A percentile compares a stretch with the other conserved stretches of the same genome.
Conservation (phyloP, 2,888 invertebrate species). For the Carpatolechia fugitivella region DNA sequence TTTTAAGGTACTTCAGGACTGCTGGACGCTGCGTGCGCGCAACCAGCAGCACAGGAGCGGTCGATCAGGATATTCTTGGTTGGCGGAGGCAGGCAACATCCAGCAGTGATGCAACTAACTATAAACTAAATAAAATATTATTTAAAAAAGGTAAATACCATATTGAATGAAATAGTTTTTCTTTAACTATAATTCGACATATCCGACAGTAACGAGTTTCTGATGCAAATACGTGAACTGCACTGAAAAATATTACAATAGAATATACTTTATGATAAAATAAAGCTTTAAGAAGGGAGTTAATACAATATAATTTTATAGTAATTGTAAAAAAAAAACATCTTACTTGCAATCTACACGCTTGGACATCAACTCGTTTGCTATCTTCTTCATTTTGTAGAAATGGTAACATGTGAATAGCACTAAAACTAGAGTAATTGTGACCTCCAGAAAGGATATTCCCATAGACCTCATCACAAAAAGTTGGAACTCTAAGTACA, state of each 20-base stretch:
- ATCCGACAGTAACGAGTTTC: not conserved
- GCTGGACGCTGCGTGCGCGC: too few species aligned
- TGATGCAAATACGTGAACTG: not conserved
- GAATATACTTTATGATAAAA: too few species aligned
- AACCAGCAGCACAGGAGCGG: too few species aligned
- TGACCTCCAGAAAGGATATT: not conserved
- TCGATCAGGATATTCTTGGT: too few species aligned
- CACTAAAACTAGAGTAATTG: not conserved
- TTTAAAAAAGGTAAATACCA: not conserved
- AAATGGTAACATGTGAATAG: not conserved
- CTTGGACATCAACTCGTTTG: not conserved
- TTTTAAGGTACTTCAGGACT: too few species aligned
- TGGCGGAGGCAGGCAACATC: too few species aligned
- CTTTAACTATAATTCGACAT: not conserved
- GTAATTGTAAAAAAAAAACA: too few species aligned
- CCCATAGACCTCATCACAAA: not conserved
- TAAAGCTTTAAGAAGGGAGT: too few species aligned
- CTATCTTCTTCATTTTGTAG: not conserved
- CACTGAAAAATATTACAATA: not conserved
- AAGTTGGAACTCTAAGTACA: not conserved
- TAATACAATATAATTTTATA: too few species aligned
- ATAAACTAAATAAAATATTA: not conserved
- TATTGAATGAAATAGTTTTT: not conserved
- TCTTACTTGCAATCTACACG: not conserved
- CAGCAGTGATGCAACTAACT: too few species aligned